Conservation (phyloP, 2,113 vertebrate species). For the Pelmatolapia mariae region DNA sequence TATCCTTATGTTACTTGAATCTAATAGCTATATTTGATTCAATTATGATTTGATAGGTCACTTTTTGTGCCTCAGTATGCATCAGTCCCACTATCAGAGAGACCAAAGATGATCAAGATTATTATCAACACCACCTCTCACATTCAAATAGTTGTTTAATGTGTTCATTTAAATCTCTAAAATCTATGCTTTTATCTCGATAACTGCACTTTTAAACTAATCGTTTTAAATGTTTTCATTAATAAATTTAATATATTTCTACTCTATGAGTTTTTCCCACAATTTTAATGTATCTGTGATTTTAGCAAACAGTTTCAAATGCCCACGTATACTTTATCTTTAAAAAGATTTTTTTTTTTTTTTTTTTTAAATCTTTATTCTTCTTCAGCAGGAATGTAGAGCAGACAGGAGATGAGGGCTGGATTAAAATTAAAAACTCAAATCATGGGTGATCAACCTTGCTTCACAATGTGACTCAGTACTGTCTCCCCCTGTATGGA, state of each 20-base stretch:
- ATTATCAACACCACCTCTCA: neutral
- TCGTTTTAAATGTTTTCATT: accelerated
- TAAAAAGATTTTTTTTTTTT: too few species aligned
- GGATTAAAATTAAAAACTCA: neutral
- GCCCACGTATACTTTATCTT: neutral
- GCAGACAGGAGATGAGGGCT: neutral
- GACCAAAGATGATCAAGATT: neutral
- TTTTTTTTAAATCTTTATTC: neutral
- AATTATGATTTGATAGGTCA: neutral
- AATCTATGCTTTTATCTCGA: neutral
- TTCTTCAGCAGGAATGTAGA: neutral
- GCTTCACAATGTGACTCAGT: neutral
- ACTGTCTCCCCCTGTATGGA: neutral
- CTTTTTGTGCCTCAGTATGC: neutral
- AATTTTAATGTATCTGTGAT: neutral
- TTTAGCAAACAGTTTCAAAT: neutral
- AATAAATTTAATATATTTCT: neutral
- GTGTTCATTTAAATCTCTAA: neutral
- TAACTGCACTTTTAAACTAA: neutral
- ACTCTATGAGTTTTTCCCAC: accelerated
- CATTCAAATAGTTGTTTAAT: neutral
- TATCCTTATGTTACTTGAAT: neutral
- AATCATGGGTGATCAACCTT: neutral
- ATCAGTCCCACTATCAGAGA: neutral
- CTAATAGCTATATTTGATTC: neutral